Evolutionary conservation across 1,140 invertebrate genomes (phyloP), one percentile per base, ranked within the genome.

Genomic region (Caerostris darwini): DNA sequence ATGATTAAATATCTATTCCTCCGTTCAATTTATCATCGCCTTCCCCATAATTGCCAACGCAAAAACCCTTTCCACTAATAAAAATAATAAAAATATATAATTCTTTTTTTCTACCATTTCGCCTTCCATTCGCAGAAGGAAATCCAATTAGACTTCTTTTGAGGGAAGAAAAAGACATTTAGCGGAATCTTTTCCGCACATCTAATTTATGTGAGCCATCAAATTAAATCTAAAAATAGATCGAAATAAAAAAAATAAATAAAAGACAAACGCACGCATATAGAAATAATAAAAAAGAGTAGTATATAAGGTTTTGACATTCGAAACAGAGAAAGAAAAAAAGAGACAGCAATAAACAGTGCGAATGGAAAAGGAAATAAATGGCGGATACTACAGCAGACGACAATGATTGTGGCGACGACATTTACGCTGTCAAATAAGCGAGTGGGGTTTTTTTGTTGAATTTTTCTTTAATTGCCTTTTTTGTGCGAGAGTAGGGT

Each of bases 91-190:
- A n/a, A n/a, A n/a, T n/a, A n/a, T n/a, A n/a, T n/a, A n/a, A n/a
- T n/a, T n/a, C n/a, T n/a, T n/a, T n/a, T n/a, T n/a, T n/a, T n/a
- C n/a, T n/a, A n/a, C 8, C n/a, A 71, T 12, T 64, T 64, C 61
- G 14, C 69, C 8, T 50, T 34, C 19, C 69, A 71, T 71, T 71
- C 69, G 8, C 2, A 19, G 69, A 71, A 71, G 61, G 69, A 71
- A 71, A 71, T 71, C 69, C 69, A 71, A 71, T 71, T 71, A 71
- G n/a, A n/a, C n/a, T n/a, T n/a, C n/a, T n/a, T n/a, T n/a, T n/a
- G n/a, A 71, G 19, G 67, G 34, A 19, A 34, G 7, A 19, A 71
- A n/a, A 71, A 71, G 69, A 71, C 69, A 19, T 71, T 71, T 34
- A 71, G 69, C 34, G 69, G 10, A n/a, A n/a, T n/a, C n/a, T n/a